Evolutionary conservation across 2,888 invertebrate genomes (phyloP).

Genomic region (Calephelis perditalis): DNA sequence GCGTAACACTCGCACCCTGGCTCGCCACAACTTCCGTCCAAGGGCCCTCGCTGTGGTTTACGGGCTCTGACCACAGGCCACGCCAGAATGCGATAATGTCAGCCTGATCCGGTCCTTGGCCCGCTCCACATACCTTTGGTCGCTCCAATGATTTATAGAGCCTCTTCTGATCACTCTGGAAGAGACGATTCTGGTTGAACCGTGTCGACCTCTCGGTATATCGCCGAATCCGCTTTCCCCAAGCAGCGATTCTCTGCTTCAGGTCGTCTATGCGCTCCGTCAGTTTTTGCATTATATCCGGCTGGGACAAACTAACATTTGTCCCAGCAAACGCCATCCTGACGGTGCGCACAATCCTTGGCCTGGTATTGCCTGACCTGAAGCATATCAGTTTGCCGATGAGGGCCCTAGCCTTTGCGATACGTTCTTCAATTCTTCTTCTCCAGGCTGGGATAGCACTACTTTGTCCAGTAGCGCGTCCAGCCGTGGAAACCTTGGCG

Average conservation of each 20-base stretch:
- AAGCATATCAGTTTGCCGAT: constrained; percentile 11
- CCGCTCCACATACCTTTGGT: background rate
- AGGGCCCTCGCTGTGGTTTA: constrained; percentile 1
- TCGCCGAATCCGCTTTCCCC: constrained; percentile 3
- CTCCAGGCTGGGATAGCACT: background rate
- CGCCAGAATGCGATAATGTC: background rate
- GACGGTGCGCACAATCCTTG: constrained; percentile 10
- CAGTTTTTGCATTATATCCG: constrained; percentile 3
- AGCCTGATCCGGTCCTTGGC: background rate
- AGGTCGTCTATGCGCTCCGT: constrained; percentile 15
- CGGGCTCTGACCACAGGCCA: background rate
- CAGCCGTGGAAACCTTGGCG: background rate
- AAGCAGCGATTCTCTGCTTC: constrained; percentile 6
- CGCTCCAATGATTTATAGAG: background rate
- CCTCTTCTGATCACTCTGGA: constrained; percentile 14
- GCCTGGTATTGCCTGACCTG: constrained; percentile 4
- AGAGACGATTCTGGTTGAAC: constrained; percentile 4
- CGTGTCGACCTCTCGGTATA: constrained; percentile 10
- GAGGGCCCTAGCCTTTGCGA: background rate
- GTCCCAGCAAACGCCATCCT: constrained; percentile 4
- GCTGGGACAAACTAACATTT: background rate
- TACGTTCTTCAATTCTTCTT: background rate
- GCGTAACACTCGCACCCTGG: background rate
- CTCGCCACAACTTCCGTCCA: constrained; percentile 10
- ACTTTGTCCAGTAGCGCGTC: background rate